phyloP scores from a whole-genome alignment of 2,113 vertebrate species.

The Opisthocomus hoazin region DNA sequence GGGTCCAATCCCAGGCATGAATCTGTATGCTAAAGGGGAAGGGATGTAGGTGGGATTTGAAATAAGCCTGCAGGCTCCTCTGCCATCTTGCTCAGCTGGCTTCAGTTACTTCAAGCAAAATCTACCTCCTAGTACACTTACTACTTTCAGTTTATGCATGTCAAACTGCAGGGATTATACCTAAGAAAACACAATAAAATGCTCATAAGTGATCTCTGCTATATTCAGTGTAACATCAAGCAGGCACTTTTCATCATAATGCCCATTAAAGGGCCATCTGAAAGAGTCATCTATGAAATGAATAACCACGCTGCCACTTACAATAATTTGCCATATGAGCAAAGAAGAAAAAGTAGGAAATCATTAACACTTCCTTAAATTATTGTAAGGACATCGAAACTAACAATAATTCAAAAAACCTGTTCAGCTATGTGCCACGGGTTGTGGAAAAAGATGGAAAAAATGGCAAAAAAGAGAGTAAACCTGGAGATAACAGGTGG shows the following conservation, averaged over 20 bases:
- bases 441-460: background rate
- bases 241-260: background rate
- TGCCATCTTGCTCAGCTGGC: background rate
- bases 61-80: background rate
- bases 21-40: background rate
- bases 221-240: background rate
- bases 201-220: background rate
- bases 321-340: background rate
- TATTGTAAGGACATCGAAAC: background rate
- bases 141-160: background rate
- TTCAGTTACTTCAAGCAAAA: background rate
- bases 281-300: background rate
- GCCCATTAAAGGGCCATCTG: background rate
- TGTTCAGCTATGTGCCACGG: background rate
- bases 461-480: background rate
- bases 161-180: background rate
- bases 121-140: background rate
- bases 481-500: background rate
- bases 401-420: background rate
- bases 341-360: background rate
- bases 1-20: background rate
- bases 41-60: background rate
- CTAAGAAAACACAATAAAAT: background rate
- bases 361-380: background rate
- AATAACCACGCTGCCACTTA: background rate